Evolutionary conservation across 2,888 invertebrate genomes (phyloP), one percentile per base, ranked within the genome.

Genomic region (Smittia sp.): DNA sequence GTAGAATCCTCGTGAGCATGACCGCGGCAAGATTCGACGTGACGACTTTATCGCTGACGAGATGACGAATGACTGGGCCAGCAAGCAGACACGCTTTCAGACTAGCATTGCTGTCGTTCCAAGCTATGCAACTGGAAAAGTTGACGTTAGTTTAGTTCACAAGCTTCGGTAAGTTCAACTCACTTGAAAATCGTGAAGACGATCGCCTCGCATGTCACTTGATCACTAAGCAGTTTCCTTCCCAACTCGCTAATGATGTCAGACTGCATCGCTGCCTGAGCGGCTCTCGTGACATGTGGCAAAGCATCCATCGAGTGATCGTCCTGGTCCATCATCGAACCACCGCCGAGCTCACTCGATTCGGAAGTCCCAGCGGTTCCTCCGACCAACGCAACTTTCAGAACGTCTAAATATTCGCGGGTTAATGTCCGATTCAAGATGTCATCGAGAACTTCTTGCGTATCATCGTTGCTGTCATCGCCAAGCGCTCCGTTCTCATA

Each of bases 191-290:
- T 85, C 39, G 89, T 87, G 77, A 88, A 80, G 20, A 89, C 85
- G 9, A 90, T 84, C 18, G 87, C 86, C 76, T 87, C 87, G 76
- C 88, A 87, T 2, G 89, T 89, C 13, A 85, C 83, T 18, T 85
- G 88, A 78, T 86, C 88, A 18, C 88, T 84, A 75, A 95, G 83
- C 76, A 93, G 84, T 67, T 90, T 85, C 65, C 87, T 86, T 39
- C 95, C 96, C 75, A 95, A 84, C 79, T 94, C 94, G 75, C 92
- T 91, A 75, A 94, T 89, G 1, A 90, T 89, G 78, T 93, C 93
- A 18, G 90, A 86, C 0, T 88, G 84, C 75, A 86, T 79, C 0
- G 84, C 81, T 79, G 78, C 79, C 75, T 82, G 85, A 76, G 77
- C 84, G 75, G 82, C 82, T 2, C 83, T 80, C 67, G 77, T 83